phyloP scores from a whole-genome alignment of 2,797 vertebrate species.

The Anas bernieri region DNA sequence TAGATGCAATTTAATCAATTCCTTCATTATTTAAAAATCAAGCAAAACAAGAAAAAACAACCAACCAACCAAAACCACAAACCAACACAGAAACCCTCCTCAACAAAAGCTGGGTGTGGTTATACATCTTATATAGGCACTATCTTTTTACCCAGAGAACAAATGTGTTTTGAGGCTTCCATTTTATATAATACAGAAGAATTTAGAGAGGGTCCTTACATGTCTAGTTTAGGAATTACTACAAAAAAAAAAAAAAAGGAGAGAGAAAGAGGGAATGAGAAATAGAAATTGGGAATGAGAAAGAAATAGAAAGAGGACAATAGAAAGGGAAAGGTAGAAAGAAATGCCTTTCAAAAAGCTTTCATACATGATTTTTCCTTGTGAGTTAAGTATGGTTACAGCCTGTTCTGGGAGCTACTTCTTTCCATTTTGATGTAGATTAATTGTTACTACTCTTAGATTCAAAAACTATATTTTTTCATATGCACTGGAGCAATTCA shows the following conservation, averaged over 20 bases:
- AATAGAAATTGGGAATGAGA: not conserved
- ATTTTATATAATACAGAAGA: not conserved
- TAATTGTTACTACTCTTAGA: not conserved
- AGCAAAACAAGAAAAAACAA: not conserved
- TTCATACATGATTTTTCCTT: not conserved
- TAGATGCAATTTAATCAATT: fast-evolving
- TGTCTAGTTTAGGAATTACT: not conserved
- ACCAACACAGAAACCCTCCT: not conserved
- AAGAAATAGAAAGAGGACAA: not conserved
- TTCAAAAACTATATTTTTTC: not conserved
- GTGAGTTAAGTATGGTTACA: not conserved
- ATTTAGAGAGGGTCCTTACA: not conserved
- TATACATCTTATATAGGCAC: not conserved
- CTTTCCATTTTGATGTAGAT: not conserved
- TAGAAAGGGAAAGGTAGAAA: too few species aligned
- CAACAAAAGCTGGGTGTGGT: not conserved
- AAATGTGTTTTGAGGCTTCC: not conserved
- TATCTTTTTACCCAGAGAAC: not conserved
- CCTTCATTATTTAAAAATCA: not conserved
- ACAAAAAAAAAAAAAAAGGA: not conserved
- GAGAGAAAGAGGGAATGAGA: not conserved
- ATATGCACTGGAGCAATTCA: not conserved
- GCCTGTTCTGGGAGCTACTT: not conserved
- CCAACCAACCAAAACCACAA: not conserved
- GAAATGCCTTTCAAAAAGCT: not conserved